Evolutionary conservation across 2,888 invertebrate species (phyloP).

Genomic region (Pilophorus perplexus): DNA sequence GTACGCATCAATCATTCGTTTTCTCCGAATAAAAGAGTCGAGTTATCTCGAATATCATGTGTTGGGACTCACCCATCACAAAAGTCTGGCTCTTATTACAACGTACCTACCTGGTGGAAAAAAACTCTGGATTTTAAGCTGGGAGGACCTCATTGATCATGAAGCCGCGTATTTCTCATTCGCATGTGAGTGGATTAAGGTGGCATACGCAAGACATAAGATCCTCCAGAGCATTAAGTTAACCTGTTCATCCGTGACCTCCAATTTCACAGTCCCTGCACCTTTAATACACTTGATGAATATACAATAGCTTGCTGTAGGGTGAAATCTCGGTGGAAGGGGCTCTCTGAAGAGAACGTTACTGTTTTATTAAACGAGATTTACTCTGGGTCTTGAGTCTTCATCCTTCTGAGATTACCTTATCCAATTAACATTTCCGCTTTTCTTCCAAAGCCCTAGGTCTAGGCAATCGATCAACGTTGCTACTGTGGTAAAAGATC

Average conservation of each 20-base stretch:
- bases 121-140: too few species aligned
- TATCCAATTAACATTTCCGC: slow-evolving; percentile 33
- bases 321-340: not conserved
- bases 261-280: slow-evolving; percentile 46
- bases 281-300: slow-evolving; percentile 45
- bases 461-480: slow-evolving; percentile 25
- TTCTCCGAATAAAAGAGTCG: not conserved
- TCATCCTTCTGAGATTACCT: slow-evolving; percentile 34
- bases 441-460: not conserved
- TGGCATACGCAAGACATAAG: too few species aligned
- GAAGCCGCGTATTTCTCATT: too few species aligned
- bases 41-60: not conserved
- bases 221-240: slow-evolving; percentile 33
- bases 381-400: slow-evolving; percentile 13
- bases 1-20: slow-evolving; percentile 36
- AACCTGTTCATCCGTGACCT: slow-evolving; percentile 44
- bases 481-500: not conserved
- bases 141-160: too few species aligned
- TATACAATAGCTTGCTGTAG: slow-evolving; percentile 42
- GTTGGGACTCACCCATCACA: slow-evolving; percentile 5
- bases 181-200: too few species aligned
- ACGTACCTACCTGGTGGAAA: too few species aligned
- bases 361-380: slow-evolving; percentile 39
- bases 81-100: slow-evolving; percentile 9
- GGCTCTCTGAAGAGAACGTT: slow-evolving; percentile 25